These are phyloP conservation scores for Adelphocoris suturalis DNA, from an alignment of 2,888 invertebrate species.

Conservation along the genomic window DNA sequence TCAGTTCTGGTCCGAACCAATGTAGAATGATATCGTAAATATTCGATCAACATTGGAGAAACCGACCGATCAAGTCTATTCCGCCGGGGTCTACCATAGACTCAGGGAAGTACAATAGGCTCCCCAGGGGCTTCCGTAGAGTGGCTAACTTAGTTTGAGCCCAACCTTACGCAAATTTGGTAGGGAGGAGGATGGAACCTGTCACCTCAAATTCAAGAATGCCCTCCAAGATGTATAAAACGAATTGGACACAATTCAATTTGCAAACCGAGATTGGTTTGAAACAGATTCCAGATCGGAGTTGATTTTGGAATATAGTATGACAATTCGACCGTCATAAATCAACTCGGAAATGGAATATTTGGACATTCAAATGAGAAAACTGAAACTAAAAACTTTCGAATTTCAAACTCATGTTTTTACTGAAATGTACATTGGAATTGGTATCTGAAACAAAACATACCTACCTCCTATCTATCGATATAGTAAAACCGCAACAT, in stretches of 20 bases:
- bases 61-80: neutral
- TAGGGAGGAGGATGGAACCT: neutral
- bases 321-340: too few species aligned
- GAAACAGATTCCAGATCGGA: too few species aligned
- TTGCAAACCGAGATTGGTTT: neutral
- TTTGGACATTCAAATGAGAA: too few species aligned
- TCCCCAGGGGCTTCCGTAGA: neutral
- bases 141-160: slow-evolving; percentile 10
- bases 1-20: neutral
- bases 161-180: neutral
- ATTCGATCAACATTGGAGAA: neutral
- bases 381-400: too few species aligned
- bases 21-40: neutral
- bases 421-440: too few species aligned
- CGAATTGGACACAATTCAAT: neutral
- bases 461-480: too few species aligned
- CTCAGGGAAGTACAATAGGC: neutral
- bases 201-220: neutral
- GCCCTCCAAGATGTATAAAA: neutral
- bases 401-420: too few species aligned
- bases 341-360: too few species aligned
- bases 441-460: too few species aligned
- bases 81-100: neutral
- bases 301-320: too few species aligned
- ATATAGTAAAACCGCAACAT: too few species aligned